phyloP scores from a whole-genome alignment of 2,113 vertebrate species.

The Anguilla rostrata region DNA sequence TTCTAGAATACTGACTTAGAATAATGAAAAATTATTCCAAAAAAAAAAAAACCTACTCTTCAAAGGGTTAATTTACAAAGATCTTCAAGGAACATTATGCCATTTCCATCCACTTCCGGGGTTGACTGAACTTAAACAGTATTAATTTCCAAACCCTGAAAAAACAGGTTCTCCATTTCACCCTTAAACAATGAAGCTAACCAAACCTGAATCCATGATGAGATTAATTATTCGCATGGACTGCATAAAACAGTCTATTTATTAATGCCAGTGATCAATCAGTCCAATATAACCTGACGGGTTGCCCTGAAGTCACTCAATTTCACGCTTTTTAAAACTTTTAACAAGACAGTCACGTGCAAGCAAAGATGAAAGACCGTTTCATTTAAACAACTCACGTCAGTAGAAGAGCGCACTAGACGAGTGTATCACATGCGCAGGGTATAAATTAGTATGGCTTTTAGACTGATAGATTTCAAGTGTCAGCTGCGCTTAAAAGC shows the following conservation, averaged over 20 bases:
- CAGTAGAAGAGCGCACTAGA: background rate
- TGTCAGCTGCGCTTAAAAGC: background rate
- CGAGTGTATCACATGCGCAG: background rate
- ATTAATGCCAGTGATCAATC: background rate
- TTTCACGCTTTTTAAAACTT: background rate
- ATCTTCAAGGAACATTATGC: no score
- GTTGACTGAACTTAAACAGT: background rate
- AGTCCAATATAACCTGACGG: background rate
- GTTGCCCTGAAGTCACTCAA: background rate
- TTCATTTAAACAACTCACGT: background rate
- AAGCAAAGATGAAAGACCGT: background rate
- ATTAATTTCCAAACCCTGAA: background rate
- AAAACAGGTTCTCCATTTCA: background rate
- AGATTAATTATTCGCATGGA: background rate
- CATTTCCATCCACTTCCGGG: background rate
- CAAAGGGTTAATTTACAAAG: no score
- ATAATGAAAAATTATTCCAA: no score
- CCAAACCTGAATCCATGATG: background rate
- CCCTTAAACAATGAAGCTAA: background rate
- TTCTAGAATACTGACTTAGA: no score
- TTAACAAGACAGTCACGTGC: background rate
- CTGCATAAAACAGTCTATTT: background rate
- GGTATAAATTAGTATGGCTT: background rate
- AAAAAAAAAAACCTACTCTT: no score
- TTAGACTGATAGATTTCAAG: background rate